Evolutionary conservation across 2,113 vertebrate genomes (phyloP).

Genomic region (Eclectus roratus): DNA sequence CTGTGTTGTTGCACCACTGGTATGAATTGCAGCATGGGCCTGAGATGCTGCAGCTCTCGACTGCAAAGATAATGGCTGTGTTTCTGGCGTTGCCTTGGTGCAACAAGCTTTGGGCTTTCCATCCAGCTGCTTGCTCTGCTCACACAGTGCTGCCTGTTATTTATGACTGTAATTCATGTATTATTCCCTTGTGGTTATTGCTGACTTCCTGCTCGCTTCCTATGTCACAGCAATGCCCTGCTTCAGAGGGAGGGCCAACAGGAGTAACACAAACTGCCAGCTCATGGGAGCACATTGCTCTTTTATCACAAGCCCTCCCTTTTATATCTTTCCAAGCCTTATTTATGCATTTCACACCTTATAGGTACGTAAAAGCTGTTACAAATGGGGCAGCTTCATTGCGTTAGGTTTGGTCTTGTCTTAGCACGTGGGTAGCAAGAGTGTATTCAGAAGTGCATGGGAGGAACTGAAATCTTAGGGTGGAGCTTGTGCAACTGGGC

Average conservation of each 20-base stretch:
- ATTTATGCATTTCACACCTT: background rate
- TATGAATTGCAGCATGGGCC: rapidly evolving
- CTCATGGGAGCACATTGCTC: background rate
- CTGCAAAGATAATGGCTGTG: background rate
- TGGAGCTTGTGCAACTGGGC: background rate
- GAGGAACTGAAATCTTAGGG: constrained; percentile 36
- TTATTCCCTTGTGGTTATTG: background rate
- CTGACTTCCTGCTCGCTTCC: background rate
- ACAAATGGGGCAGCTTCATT: background rate
- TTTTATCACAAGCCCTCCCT: background rate
- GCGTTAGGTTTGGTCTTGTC: background rate
- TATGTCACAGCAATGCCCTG: background rate
- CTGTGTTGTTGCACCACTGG: background rate
- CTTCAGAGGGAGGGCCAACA: background rate
- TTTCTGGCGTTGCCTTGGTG: background rate
- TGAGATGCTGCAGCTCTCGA: background rate
- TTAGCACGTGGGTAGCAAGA: background rate
- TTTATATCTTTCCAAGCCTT: background rate
- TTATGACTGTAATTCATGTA: background rate
- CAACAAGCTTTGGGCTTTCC: background rate
- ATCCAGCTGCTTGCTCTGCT: rapidly evolving
- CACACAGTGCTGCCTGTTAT: background rate
- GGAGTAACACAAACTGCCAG: background rate
- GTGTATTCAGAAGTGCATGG: background rate
- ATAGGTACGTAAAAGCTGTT: background rate